These are phyloP conservation scores for Anas bahamensis DNA, from an alignment of 2,797 vertebrate genomes.

Conservation along the genomic window DNA sequence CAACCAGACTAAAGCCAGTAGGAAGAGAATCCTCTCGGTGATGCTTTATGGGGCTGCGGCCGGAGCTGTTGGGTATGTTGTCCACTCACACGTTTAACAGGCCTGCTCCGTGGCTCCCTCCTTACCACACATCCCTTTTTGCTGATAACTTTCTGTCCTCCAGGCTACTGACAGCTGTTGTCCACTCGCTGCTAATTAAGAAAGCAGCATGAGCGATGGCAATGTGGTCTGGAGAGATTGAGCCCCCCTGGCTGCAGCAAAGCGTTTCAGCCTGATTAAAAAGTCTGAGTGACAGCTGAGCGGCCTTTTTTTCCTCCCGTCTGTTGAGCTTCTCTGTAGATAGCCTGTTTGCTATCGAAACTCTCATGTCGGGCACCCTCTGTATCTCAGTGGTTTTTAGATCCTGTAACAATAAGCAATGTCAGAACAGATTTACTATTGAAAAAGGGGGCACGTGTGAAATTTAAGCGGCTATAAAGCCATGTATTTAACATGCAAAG, in stretches of 20 bases:
- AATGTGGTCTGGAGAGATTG: background rate
- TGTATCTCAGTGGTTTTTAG: background rate
- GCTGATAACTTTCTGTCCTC: constrained; percentile 33
- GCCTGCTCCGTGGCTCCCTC: background rate
- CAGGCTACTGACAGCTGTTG: constrained; percentile 36
- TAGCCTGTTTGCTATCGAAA: background rate
- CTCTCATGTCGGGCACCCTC: background rate
- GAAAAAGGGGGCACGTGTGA: constrained; percentile 14
- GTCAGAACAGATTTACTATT: constrained; percentile 13
- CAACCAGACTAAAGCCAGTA: background rate
- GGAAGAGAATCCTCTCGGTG: background rate
- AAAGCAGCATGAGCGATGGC: constrained; percentile 52
- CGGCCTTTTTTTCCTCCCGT: background rate
- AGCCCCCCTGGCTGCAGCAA: background rate
- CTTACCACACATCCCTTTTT: background rate
- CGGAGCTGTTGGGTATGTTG: background rate
- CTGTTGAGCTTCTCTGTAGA: background rate
- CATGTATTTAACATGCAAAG: background rate
- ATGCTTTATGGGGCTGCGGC: background rate
- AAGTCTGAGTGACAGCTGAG: background rate
- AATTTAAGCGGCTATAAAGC: background rate
- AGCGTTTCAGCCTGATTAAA: constrained; percentile 53
- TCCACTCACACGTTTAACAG: background rate
- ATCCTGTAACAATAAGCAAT: background rate
- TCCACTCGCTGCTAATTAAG: constrained; percentile 61